Evolutionary conservation across 2,888 invertebrate species (phyloP).

Genomic region (Diploptera punctata): DNA sequence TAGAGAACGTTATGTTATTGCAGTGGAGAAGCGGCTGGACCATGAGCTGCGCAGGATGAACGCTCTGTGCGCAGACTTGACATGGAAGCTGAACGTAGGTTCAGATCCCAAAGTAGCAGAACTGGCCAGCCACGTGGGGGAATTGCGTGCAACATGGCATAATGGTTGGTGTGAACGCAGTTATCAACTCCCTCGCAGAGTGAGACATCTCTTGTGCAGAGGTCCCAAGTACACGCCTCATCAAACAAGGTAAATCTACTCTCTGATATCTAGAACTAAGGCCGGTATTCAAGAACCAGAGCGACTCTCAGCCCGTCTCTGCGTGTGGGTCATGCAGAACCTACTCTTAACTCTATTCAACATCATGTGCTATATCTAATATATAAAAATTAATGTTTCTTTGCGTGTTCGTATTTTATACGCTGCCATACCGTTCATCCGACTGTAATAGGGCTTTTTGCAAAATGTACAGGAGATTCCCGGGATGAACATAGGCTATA

Average conservation of each 20-base stretch:
- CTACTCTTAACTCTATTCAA: too few relatives aligned
- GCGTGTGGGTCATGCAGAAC: too few relatives aligned
- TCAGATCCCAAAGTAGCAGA: slow-evolving; percentile 49
- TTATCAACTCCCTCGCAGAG: slow-evolving; percentile 51
- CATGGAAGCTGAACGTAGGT: slow-evolving; percentile 56
- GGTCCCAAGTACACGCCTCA: slow-evolving; percentile 64
- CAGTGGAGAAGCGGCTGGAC: slow-evolving; percentile 42
- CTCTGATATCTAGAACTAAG: too few relatives aligned
- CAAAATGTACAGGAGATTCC: too few relatives aligned
- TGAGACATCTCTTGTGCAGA: slow-evolving; percentile 66
- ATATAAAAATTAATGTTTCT: too few relatives aligned
- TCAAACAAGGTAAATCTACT: slow-evolving; percentile 59
- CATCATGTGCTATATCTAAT: too few relatives aligned
- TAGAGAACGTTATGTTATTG: background rate
- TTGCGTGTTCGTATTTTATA: too few relatives aligned
- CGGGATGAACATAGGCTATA: too few relatives aligned
- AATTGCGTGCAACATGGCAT: slow-evolving; percentile 34
- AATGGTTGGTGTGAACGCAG: slow-evolving; percentile 47
- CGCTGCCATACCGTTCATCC: too few relatives aligned
- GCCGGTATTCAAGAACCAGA: too few relatives aligned
- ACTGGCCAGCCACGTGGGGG: slow-evolving; percentile 44
- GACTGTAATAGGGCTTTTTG: too few relatives aligned
- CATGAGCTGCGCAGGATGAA: slow-evolving; percentile 51
- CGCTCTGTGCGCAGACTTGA: slow-evolving; percentile 53
- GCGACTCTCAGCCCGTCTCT: too few relatives aligned